Conservation (phyloP, 2,113 vertebrate species). For the Bombycilla garrulus region DNA sequence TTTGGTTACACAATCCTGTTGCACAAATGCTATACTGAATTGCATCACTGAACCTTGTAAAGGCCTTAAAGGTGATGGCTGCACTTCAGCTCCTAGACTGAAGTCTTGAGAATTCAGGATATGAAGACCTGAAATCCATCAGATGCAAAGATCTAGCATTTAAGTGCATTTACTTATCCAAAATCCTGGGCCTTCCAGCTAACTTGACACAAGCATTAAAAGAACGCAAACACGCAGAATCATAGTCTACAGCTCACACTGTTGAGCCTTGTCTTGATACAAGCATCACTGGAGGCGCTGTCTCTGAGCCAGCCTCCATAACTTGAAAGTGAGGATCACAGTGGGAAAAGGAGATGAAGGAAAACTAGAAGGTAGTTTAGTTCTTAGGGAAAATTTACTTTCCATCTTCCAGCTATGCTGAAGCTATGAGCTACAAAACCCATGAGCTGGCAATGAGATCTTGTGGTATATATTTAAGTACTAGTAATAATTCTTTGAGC, state of each 20-base stretch:
- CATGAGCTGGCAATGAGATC: not conserved
- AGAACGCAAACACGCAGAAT: not conserved
- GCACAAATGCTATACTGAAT: not conserved
- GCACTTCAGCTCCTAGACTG: not conserved
- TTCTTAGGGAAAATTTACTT: not conserved
- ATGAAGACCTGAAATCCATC: not conserved
- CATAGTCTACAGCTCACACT: not conserved
- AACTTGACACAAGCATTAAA: not conserved
- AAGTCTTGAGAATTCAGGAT: not conserved
- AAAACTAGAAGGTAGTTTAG: not conserved
- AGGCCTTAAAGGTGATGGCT: not conserved
- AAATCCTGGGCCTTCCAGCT: not conserved
- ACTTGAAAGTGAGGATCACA: not conserved
- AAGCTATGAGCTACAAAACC: not conserved
- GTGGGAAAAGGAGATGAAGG: not conserved
- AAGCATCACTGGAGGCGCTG: not conserved
- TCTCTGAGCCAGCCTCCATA: not conserved
- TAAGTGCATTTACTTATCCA: not conserved
- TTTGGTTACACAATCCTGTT: not conserved
- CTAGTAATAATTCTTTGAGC: not conserved
- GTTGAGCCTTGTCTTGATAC: not conserved
- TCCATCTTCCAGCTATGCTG: not conserved
- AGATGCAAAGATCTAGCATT: not conserved
- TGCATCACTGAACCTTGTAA: not conserved
- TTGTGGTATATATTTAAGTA: fast-evolving